Percentiles rank a stretch among this genome's conserved stretches.
These are phyloP conservation scores for Eledone cirrhosa DNA, from an alignment of 2,888 invertebrate species.

Conservation along the genomic window DNA sequence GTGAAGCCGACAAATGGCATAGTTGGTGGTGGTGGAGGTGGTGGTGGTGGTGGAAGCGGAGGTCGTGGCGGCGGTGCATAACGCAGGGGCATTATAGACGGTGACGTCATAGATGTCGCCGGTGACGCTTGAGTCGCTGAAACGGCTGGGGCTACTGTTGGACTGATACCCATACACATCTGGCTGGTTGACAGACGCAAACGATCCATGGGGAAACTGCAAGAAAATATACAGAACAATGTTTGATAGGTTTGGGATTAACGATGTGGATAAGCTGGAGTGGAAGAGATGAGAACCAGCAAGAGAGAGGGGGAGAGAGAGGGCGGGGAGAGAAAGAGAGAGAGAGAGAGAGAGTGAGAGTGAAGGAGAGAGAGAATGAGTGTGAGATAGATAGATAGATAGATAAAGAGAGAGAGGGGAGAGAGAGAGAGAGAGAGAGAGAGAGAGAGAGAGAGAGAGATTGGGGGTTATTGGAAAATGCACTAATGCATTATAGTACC, in stretches of 20 bases:
- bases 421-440: too few species aligned
- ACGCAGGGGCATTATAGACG: conserved; percentile 4
- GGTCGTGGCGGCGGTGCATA: conserved; percentile 29
- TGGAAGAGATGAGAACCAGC: neutral
- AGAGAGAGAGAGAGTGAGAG: neutral
- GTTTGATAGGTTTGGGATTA: neutral
- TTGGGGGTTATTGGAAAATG: too few species aligned
- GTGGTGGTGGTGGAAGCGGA: conserved; percentile 28
- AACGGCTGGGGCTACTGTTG: conserved; percentile 33
- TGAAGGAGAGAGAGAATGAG: neutral
- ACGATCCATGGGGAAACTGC: conserved; percentile 30
- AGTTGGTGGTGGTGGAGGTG: conserved; percentile 33
- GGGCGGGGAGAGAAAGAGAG: neutral
- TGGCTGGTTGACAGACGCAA: conserved; percentile 26
- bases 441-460: too few species aligned
- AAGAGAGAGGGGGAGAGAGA: neutral
- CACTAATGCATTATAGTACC: too few species aligned
- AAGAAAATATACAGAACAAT: neutral
- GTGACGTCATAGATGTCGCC: conserved; percentile 21
- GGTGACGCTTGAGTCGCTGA: conserved; percentile 28
- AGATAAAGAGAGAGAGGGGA: too few species aligned
- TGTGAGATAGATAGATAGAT: too few species aligned
- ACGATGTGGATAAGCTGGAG: neutral
- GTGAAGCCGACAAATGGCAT: conserved; percentile 41
- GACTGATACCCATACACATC: conserved; percentile 33